Percentiles rank a stretch among this genome's conserved stretches.
Evolutionary conservation across 2,113 vertebrate species (phyloP).

Genomic region (Copsychus sechellarum): DNA sequence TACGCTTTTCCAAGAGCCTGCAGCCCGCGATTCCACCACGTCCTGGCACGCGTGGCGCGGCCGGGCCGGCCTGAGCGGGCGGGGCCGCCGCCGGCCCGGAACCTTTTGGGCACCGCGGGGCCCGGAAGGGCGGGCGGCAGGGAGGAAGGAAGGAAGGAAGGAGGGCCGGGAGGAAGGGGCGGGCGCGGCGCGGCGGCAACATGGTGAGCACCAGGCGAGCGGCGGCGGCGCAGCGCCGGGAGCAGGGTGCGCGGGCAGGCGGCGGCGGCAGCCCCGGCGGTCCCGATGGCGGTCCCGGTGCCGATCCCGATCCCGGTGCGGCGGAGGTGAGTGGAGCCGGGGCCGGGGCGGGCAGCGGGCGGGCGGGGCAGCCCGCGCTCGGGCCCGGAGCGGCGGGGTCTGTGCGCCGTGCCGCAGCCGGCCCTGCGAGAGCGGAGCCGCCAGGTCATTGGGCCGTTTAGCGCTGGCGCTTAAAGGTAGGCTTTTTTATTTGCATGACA

Average conservation of each 20-base stretch:
- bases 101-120: fast-evolving
- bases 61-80: not conserved
- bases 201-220: not conserved
- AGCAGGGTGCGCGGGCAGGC: not conserved
- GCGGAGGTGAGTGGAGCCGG: not conserved
- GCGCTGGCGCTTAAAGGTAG: fast-evolving
- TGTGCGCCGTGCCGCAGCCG: not conserved
- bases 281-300: no score
- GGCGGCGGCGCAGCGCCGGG: not conserved
- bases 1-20: no score
- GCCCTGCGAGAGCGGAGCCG: not conserved
- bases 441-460: fast-evolving
- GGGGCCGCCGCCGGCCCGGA: not conserved
- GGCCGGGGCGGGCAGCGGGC: not conserved
- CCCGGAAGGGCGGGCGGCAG: not conserved
- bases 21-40: fast-evolving
- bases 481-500: fast-evolving
- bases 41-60: fast-evolving
- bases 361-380: not conserved
- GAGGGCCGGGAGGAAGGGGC: not conserved
- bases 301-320: not conserved
- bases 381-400: no score
- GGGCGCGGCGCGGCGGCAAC: not conserved
- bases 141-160: not conserved
- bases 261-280: not conserved